Conservation (phyloP, 64 coral and sea anemone genomes). For the Montipora foliosa region DNA sequence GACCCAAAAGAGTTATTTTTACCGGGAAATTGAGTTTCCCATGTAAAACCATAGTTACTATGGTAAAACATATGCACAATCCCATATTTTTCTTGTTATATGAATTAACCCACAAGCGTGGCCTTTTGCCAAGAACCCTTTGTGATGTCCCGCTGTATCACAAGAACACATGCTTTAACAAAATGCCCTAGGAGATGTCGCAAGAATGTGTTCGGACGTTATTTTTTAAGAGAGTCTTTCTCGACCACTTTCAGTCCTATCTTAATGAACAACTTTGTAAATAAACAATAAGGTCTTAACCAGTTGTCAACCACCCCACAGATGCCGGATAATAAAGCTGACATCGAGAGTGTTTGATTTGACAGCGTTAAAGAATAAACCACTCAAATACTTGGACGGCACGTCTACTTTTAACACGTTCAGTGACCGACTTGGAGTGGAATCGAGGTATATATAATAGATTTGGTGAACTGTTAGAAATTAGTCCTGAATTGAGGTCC, state of each 20-base stretch:
- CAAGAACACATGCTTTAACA: too few species aligned
- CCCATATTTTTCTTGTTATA: neutral
- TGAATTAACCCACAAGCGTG: neutral
- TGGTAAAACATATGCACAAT: neutral
- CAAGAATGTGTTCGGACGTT: too few species aligned
- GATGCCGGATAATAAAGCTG: neutral
- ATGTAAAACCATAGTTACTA: neutral
- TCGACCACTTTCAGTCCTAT: neutral
- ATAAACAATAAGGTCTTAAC: conserved; percentile 31
- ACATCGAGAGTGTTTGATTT: neutral
- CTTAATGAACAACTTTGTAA: conserved; percentile 49
- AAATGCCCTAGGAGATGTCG: too few species aligned
- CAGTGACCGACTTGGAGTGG: too few species aligned
- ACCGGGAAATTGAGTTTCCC: neutral
- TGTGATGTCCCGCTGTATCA: too few species aligned
- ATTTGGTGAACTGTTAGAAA: too few species aligned
- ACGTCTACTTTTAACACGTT: too few species aligned
- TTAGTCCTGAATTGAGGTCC: too few species aligned
- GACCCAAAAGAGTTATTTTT: neutral
- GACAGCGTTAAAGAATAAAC: neutral
- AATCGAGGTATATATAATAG: too few species aligned
- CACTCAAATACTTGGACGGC: neutral
- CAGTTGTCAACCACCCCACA: neutral
- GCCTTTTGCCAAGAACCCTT: neutral
- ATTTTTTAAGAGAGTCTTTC: neutral